These are phyloP conservation scores for Tinamus major DNA, from an alignment of 2,797 vertebrate species.

Conservation along the genomic window DNA sequence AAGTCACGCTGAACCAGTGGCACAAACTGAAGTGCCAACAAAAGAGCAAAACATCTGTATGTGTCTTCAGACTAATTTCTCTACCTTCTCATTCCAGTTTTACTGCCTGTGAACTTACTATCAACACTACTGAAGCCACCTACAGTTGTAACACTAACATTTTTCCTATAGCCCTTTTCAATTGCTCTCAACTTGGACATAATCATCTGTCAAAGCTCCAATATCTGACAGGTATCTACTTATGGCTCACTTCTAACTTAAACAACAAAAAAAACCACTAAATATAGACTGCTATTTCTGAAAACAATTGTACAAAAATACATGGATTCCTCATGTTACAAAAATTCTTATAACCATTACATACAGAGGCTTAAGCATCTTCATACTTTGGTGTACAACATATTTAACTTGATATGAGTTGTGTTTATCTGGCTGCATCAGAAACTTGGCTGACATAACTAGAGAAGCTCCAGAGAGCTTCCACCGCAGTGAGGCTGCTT, in stretches of 20 bases:
- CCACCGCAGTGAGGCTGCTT: accelerated
- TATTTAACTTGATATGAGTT: no score
- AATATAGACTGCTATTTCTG: neutral
- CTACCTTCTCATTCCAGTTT: neutral
- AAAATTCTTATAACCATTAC: neutral
- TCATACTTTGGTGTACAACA: neutral
- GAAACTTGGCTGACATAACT: neutral
- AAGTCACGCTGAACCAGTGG: neutral
- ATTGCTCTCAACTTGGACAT: neutral
- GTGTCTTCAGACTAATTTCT: neutral
- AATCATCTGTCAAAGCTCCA: neutral
- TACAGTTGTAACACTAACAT: neutral
- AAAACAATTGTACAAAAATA: neutral
- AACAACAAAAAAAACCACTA: no score
- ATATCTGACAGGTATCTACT: neutral
- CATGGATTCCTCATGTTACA: neutral
- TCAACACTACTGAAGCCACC: neutral
- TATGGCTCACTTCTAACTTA: neutral
- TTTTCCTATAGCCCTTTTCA: neutral
- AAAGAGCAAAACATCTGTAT: neutral
- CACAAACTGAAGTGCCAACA: neutral
- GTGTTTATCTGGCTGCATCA: neutral
- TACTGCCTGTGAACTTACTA: neutral
- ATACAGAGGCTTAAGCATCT: neutral
- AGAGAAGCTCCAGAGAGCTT: neutral